Evolutionary conservation across 2,113 vertebrate genomes (phyloP), one percentile per base, ranked within the genome.

Genomic region (Irena cyanogastra): DNA sequence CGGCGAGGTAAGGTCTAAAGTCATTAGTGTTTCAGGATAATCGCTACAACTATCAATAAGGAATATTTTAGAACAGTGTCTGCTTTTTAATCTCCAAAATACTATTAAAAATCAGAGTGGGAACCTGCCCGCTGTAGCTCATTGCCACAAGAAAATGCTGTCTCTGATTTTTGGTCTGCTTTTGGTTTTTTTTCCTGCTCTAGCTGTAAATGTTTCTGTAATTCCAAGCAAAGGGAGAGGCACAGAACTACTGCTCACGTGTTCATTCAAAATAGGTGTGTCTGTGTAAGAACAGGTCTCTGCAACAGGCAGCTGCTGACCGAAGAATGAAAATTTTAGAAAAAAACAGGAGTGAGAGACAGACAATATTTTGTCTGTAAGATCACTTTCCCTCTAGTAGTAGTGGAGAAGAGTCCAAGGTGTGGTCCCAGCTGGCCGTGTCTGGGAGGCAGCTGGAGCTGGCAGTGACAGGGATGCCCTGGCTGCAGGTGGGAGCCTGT

Each of bases 201-300:
- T 30, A 86, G 54, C 71, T 92, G 47, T 78, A 30, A 66, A n/a
- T 78, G 42, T 45, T 59, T 64, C 80, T 83, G 60, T 76, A 54
- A 50, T 30, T 91, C n/a, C 33, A 37, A 89, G 89, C 35, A 72
- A 89, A 95, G 91, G 90, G 82, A 82, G 72, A 60, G 69, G 39
- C 20, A 28, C 1, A 5, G 9, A 92, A 35, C n/a, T 45, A 13
- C 60, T 47, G 61, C 17, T 41, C 19, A 6, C n/a, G n/a, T n/a
- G n/a, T n/a, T n/a, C n/a, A n/a, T n/a, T n/a, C n/a, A n/a, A n/a
- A n/a, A n/a, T n/a, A n/a, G n/a, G n/a, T n/a, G n/a, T n/a, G n/a
- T n/a, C 47, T 45, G 16, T 39, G 28, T n/a, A 53, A 54, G 54
- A 69, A 33, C 28, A 75, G 82, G n/a, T 20, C 74, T 47, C 65